Conservation (phyloP, 2,113 vertebrate species). For the Amblyornis subalaris region DNA sequence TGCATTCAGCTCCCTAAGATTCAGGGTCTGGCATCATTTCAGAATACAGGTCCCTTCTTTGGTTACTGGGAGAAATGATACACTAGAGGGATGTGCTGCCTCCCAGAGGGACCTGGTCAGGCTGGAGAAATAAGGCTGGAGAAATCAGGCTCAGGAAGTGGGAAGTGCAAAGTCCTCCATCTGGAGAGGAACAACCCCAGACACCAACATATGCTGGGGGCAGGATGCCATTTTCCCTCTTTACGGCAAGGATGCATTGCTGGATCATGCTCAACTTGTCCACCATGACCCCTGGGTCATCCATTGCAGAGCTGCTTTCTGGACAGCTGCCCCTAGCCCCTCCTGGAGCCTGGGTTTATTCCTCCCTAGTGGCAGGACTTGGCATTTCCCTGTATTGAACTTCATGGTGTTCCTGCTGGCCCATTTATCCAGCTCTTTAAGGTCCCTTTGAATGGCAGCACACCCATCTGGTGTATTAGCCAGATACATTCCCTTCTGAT, state of each 20-base stretch:
- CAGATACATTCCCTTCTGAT: background rate
- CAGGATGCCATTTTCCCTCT: background rate
- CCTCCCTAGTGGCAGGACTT: background rate
- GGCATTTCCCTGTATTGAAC: background rate
- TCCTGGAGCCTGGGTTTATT: background rate
- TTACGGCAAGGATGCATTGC: accelerated
- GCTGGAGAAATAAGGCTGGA: background rate
- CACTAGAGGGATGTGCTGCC: background rate
- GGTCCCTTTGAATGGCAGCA: background rate
- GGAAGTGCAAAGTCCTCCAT: background rate
- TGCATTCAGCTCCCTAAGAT: background rate
- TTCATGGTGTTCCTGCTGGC: background rate
- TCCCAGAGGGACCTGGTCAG: background rate
- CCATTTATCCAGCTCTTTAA: background rate
- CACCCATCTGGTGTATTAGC: background rate
- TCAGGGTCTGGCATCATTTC: background rate
- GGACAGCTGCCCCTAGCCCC: background rate
- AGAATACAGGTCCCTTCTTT: background rate
- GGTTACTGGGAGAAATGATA: background rate
- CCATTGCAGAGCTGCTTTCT: background rate
- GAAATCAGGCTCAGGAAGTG: background rate
- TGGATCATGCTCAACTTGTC: background rate
- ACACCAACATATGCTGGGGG: accelerated
- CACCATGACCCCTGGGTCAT: background rate
- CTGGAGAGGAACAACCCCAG: background rate